Base-by-base conservation (phyloP, 2,113 vertebrate genomes). In the Malurus cyaneus region DNA sequence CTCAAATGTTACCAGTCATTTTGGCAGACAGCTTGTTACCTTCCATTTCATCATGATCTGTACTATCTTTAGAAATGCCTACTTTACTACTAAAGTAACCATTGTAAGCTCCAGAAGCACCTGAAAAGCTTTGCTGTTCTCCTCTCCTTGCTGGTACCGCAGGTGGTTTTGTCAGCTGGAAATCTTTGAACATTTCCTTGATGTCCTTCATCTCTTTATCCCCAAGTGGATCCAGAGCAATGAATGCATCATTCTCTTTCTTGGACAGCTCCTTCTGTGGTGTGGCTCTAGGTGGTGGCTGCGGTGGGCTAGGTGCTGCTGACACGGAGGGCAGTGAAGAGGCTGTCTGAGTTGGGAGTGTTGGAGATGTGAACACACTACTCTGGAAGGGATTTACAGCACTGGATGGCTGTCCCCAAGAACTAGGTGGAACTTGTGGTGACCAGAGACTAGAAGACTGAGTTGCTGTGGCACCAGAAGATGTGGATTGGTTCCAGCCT, bases 161-260 rank as follows among this genome's bases (percentile, higher is more conserved):
- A 14, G 98, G 98, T 15, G 98, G 99, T 56, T 99, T 99, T 84
- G 98, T 98, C 44, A 99, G 86, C 74, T 99, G 99, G 95, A 99
- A 99, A 95, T 99, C 98, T 97, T 99, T 99, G 95, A 99, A 99
- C 99, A 99, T 99, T 84, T 99, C 98, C 92, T 98, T 99, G 50
- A 99, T 97, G 34, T 98, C 98, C 86, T 99, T 99, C 94, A 98
- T 98, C 93, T 99, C 99, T 95, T 97, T 99, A 54, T 99, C 99
- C 18, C 98, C 99, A 18, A 99, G 98, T 4, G 99, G 99, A 94
- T 99, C 99, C 96, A 99, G 96, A 88, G 98, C 98, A 49, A 98
- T 98, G 95, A 99, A 99, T 72, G 98, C 99, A 96, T 97, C 98
- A n/a, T 97, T 98, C 65, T 98, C 98, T 54, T 97, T 97, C 96